Conservation (phyloP, 2,888 invertebrate species). For the Ischnus inquisitorius region DNA sequence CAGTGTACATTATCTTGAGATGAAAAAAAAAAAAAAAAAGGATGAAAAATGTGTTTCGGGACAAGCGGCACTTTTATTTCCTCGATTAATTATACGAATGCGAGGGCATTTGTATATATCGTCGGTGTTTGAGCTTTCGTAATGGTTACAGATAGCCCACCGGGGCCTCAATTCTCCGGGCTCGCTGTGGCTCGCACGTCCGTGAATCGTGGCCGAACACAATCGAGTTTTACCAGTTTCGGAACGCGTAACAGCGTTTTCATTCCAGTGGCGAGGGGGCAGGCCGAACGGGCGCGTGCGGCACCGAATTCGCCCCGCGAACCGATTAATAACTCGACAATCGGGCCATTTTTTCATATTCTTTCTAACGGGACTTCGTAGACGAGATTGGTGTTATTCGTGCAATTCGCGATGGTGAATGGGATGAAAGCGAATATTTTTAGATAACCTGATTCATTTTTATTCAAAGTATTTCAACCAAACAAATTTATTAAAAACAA, state of each 20-base stretch:
- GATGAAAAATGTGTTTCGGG: slow-evolving; percentile 12
- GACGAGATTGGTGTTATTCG: not conserved
- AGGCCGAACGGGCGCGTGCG: slow-evolving; percentile 23
- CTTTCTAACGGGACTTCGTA: not conserved
- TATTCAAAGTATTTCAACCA: no score
- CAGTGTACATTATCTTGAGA: not conserved
- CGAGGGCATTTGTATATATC: slow-evolving; percentile 34
- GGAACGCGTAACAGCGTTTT: slow-evolving; percentile 46
- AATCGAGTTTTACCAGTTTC: slow-evolving; percentile 15
- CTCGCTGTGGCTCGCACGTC: not conserved
- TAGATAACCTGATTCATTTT: no score
- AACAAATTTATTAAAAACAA: no score
- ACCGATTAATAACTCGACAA: not conserved
- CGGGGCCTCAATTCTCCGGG: slow-evolving; percentile 21
- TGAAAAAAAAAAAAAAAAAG: not conserved
- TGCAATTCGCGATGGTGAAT: not conserved
- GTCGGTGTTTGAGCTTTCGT: slow-evolving; percentile 27
- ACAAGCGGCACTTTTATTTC: slow-evolving; percentile 42
- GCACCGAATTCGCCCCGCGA: slow-evolving; percentile 6
- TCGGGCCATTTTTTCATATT: not conserved
- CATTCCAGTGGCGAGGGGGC: slow-evolving; percentile 2
- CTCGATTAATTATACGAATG: slow-evolving; percentile 56
- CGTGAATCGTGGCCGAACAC: not conserved
- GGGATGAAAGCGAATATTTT: not conserved
- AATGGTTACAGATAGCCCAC: slow-evolving; percentile 45